A percentile compares a stretch with the other conserved stretches of the same genome.
These are phyloP conservation scores for Xanthorhoe designata DNA, from an alignment of 2,888 invertebrate species.

Conservation along the genomic window DNA sequence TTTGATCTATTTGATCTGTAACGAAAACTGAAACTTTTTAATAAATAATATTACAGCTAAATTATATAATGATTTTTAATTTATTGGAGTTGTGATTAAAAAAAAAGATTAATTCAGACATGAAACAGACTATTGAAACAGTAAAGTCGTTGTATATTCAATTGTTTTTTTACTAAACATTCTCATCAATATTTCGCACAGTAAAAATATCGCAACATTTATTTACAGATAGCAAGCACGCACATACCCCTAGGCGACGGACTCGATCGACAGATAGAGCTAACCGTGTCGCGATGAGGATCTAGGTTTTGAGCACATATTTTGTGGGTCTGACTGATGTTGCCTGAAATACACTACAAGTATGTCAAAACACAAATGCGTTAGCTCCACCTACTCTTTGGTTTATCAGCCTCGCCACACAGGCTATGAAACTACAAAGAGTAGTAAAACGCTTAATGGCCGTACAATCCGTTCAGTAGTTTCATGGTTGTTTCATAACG, in stretches of 20 bases:
- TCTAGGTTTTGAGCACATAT: constrained; percentile 77
- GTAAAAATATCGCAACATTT: constrained; percentile 31
- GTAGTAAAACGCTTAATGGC: constrained; percentile 35
- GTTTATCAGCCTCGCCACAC: constrained; percentile 30
- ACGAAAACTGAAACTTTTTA: too few species aligned
- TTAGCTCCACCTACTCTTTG: constrained; percentile 52
- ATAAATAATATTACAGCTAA: too few species aligned
- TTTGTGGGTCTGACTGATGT: constrained; percentile 67
- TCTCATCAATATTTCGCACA: constrained; percentile 29
- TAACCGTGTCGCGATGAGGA: constrained; percentile 74
- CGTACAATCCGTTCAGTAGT: constrained; percentile 40
- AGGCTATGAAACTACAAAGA: constrained; percentile 28
- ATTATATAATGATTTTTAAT: too few species aligned
- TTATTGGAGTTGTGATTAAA: too few species aligned
- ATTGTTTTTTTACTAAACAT: neutral
- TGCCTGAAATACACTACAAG: constrained; percentile 58
- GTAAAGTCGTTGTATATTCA: neutral
- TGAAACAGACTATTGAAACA: neutral
- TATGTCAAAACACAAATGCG: constrained; percentile 67
- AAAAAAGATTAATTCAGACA: too few species aligned
- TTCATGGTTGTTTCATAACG: constrained; percentile 56
- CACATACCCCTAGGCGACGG: constrained; percentile 53
- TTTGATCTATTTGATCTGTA: neutral
- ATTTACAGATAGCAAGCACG: constrained; percentile 43
- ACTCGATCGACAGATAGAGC: constrained; percentile 69